A percentile compares a stretch with the other conserved stretches of the same genome.
Evolutionary conservation across 37 sponge, comb jelly and placozoan species (phyloP).

Genomic region (Cliona cf. orientalis): DNA sequence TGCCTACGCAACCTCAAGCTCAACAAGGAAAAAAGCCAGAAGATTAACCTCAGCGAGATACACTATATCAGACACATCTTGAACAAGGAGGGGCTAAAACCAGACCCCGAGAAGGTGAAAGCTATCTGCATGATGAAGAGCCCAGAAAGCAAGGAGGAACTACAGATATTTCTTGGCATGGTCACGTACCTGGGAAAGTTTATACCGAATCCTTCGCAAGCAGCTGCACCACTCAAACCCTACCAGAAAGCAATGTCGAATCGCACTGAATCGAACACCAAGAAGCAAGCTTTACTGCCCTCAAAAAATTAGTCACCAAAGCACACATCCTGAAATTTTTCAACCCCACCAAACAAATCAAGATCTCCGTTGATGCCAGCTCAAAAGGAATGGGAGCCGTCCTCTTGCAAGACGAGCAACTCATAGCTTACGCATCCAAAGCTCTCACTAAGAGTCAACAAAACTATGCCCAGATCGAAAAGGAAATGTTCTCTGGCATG

Average conservation of each 20-base stretch:
- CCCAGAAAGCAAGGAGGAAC: constrained; percentile 12
- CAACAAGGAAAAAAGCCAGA: constrained; percentile 35
- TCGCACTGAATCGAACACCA: too few species aligned
- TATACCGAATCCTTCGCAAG: constrained; percentile 29
- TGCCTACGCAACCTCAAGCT: constrained; percentile 23
- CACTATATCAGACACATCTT: constrained; percentile 39
- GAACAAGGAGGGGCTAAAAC: constrained; percentile 34
- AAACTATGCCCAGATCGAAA: constrained; percentile 18
- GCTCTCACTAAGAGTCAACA: constrained; percentile 17
- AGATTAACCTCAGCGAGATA: constrained; percentile 3
- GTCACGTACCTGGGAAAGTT: constrained; percentile 32
- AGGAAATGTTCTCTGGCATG: neutral
- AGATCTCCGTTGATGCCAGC: constrained; percentile 28
- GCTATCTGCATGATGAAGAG: constrained; percentile 23
- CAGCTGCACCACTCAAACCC: constrained; percentile 14
- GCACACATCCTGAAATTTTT: constrained; percentile 14
- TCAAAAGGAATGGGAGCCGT: constrained; percentile 16
- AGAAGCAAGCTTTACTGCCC: neutral
- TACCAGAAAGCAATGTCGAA: too few species aligned
- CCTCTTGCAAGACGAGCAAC: constrained; percentile 20
- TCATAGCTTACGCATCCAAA: constrained; percentile 6
- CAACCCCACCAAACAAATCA: neutral
- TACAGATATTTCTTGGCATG: constrained; percentile 51
- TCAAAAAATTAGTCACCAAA: neutral
- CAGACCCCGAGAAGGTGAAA: constrained; percentile 42